These are phyloP conservation scores for Rambutsinella grinnellia DNA, from an alignment of 2,888 invertebrate genomes.

Conservation along the genomic window DNA sequence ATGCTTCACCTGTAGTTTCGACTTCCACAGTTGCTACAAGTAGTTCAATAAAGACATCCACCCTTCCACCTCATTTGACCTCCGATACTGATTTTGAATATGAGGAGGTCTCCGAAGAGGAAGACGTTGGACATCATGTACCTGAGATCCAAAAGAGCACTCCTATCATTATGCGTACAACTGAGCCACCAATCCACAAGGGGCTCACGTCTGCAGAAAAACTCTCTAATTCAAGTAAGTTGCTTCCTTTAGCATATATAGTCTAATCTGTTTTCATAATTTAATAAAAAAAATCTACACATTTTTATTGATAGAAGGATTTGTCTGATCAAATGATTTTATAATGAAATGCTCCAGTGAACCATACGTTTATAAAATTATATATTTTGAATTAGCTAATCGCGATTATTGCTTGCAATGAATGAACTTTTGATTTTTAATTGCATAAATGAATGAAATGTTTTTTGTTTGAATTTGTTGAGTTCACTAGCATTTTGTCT, in stretches of 20 bases:
- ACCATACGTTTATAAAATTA: conserved; percentile 21
- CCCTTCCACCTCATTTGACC: conserved; percentile 20
- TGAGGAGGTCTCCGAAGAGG: conserved; percentile 22
- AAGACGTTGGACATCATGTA: conserved; percentile 29
- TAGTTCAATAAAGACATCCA: conserved; percentile 35
- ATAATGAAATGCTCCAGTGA: conserved; percentile 49
- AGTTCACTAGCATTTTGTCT: no score
- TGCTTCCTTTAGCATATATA: no score
- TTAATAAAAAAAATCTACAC: not conserved
- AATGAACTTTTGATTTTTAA: no score
- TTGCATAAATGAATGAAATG: no score
- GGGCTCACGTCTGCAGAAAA: conserved; percentile 45
- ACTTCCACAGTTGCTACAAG: conserved; percentile 18
- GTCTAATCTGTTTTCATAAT: no score
- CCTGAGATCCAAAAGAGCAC: conserved; percentile 42
- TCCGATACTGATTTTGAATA: conserved; percentile 50
- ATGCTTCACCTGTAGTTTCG: conserved; percentile 13
- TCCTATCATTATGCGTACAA: conserved; percentile 17
- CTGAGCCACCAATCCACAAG: conserved; percentile 32
- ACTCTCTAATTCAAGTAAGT: conserved; percentile 46
- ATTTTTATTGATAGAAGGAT: not conserved
- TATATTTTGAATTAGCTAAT: no score
- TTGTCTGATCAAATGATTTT: not conserved
- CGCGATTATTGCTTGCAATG: no score
- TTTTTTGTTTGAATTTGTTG: no score